Evolutionary conservation across 1,140 invertebrate species (phyloP), one percentile per base, ranked within the genome.

Genomic region (Caenorhabditis tropicalis): DNA sequence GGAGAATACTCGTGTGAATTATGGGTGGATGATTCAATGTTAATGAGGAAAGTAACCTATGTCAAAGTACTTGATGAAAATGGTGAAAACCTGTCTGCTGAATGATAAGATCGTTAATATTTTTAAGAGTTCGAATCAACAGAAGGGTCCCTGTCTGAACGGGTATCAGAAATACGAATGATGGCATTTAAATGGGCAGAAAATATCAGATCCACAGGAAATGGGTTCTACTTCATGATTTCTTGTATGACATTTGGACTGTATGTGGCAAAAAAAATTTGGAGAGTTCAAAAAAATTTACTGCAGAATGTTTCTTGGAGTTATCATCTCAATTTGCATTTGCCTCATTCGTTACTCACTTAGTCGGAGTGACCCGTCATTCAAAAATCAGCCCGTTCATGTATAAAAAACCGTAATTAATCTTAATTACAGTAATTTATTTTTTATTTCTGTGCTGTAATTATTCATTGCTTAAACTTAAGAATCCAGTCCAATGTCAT

Each of bases 1-100:
- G 65, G 65, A 74, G 65, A 74, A 74, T 74, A 74, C 36, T 74
- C 65, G 65, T 74, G 65, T 46, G 65, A 74, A 43, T 43, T 74
- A 74, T 74, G 65, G 65, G 65, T 43, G 43, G 65, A 74, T 10
- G 65, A 74, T 46, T 43, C 65, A 21, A 74, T 74, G 36, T 24
- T 74, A 29, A 43, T 74, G 36, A 74, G 65, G 36, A 74, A 74
- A 24, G 36, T 74, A n/a, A 43, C 36, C 2, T 43, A 24, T 31
- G 65, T 74, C 1, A 74, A 31, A n/a, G 65, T 74, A n/a, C 2
- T 74, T 5, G 24, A 21, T 46, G 65, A 74, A 19, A 24, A 43
- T 74, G 65, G 65, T 74, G 10, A 74, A n/a, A n/a, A n/a, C n/a
- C n/a, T n/a, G 65, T 27, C 15, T 1, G 2, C 7, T 15, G 15